Evolutionary conservation across 2,888 invertebrate genomes (phyloP).

Genomic region (Parnassius orleans): DNA sequence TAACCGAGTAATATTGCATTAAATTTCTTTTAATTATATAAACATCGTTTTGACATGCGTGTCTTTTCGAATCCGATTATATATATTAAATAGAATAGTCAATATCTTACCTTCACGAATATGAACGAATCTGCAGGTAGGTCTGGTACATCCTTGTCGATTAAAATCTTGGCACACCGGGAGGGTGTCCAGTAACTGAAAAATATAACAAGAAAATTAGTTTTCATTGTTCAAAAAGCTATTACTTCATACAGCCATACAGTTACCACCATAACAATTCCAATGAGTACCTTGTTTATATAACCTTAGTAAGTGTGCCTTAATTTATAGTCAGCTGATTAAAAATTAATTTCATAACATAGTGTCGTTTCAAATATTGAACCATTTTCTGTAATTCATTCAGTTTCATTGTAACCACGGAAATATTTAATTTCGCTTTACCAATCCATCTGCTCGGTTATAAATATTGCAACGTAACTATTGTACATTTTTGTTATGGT

Average conservation of each 20-base stretch:
- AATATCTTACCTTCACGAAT: constrained; percentile 92
- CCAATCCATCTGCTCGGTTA: not conserved
- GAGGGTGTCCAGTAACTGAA: constrained; percentile 99
- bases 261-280: constrained; percentile 46
- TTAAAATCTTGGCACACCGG: constrained; percentile 99
- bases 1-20: constrained; percentile 8
- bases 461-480: not conserved
- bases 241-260: constrained; percentile 45
- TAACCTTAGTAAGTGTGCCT: constrained; percentile 3
- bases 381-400: not conserved
- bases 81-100: not conserved
- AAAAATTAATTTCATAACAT: not conserved
- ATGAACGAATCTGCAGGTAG: constrained; percentile 99
- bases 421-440: not conserved
- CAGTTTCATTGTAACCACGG: not conserved
- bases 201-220: constrained; percentile 68
- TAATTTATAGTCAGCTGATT: not conserved
- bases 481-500: constrained; percentile 39
- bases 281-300: constrained; percentile 24
- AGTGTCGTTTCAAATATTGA: not conserved
- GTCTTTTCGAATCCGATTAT: not conserved
- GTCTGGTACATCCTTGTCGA: constrained; percentile 97
- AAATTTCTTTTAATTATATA: not conserved
- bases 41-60: constrained; percentile 10
- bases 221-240: constrained; percentile 38